These are phyloP conservation scores for Lacerta viridis DNA, from an alignment of 2,797 vertebrate genomes.

Conservation along the genomic window DNA sequence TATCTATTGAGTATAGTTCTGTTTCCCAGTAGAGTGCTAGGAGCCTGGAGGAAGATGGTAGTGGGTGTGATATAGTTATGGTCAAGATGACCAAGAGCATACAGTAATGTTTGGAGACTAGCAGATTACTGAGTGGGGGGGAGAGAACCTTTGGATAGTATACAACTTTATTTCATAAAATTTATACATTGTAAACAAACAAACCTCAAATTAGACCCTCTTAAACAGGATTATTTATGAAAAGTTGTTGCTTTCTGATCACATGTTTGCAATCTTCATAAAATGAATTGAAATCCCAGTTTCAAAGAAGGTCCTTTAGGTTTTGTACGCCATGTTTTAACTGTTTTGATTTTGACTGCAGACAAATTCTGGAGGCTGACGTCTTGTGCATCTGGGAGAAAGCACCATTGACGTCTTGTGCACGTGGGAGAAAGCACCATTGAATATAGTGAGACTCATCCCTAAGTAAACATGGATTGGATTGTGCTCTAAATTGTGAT, in stretches of 20 bases:
- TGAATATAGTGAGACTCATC: background rate
- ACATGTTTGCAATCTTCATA: background rate
- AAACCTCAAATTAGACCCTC: background rate
- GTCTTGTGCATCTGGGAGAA: background rate
- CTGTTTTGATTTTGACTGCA: background rate
- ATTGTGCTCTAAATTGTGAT: background rate
- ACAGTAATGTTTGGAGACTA: background rate
- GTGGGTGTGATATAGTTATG: background rate
- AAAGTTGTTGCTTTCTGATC: background rate
- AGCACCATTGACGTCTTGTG: too few species aligned
- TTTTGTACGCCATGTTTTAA: background rate
- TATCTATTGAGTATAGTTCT: background rate
- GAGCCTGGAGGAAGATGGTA: background rate
- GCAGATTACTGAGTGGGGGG: background rate
- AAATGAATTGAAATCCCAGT: background rate
- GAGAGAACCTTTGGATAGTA: background rate
- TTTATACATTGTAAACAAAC: too few species aligned
- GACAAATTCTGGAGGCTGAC: background rate
- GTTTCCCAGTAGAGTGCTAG: background rate
- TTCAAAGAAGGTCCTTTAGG: background rate
- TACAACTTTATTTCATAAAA: background rate
- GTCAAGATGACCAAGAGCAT: background rate
- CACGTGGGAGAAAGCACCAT: background rate
- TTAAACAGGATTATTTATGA: conserved; percentile 3
- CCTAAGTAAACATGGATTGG: background rate